These are phyloP conservation scores for Petrosia ficiformis DNA, from an alignment of 37 sponge, comb jelly and placozoan species.

Conservation along the genomic window DNA sequence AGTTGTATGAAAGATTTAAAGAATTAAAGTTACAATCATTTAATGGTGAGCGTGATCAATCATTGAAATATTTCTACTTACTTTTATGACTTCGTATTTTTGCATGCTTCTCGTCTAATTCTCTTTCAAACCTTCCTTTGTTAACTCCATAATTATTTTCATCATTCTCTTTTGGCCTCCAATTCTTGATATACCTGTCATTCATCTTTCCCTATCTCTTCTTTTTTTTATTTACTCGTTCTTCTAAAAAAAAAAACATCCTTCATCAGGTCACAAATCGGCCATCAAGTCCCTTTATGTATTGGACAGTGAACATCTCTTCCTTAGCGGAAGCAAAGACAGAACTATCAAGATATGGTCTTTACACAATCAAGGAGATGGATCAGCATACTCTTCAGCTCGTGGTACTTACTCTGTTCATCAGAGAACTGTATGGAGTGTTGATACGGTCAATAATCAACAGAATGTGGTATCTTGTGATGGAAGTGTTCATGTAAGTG, in stretches of 20 bases:
- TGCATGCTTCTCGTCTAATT: not conserved
- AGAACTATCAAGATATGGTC: slow-evolving; percentile 86
- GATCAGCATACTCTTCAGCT: not conserved
- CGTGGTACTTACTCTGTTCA: slow-evolving; percentile 53
- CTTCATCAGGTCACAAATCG: slow-evolving; percentile 62
- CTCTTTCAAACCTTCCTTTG: not conserved
- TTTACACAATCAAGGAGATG: slow-evolving; percentile 64
- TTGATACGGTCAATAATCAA: slow-evolving; percentile 37
- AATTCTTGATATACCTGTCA: not conserved
- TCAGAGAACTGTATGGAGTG: slow-evolving; percentile 53
- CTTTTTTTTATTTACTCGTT: not conserved
- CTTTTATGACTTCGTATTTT: not conserved
- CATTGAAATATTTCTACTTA: too few relatives aligned
- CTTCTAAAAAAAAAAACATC: not conserved
- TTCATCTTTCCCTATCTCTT: not conserved
- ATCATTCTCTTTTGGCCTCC: not conserved
- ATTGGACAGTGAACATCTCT: slow-evolving; percentile 64
- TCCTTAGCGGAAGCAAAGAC: slow-evolving; percentile 86
- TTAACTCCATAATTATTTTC: not conserved
- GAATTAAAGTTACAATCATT: slow-evolving; percentile 25
- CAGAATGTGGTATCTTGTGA: slow-evolving; percentile 71
- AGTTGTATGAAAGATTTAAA: slow-evolving; percentile 6
- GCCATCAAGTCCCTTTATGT: slow-evolving; percentile 45
- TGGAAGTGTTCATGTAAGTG: slow-evolving; percentile 71
- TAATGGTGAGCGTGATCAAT: slow-evolving; percentile 23